Base-by-base conservation (phyloP, 2,113 vertebrate genomes). In the Coptodon rendalli region DNA sequence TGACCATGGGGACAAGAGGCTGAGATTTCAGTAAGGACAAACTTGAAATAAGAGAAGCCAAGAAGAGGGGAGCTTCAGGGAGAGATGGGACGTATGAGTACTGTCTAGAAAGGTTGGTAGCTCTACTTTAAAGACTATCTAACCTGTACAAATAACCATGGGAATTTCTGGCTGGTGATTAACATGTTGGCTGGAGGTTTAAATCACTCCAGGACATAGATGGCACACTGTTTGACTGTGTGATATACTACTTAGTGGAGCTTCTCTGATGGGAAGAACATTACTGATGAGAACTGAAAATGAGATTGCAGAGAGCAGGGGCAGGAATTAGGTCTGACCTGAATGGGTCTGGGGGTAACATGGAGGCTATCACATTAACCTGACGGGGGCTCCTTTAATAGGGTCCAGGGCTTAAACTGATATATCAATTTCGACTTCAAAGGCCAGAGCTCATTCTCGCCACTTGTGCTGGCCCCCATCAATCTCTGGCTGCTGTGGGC, bases 351-450 rank as follows among this genome's bases (percentile, higher is more conserved):
- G 87, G 86, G 94, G 95, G 94, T 95, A 95, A 96, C 94, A 91
- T 92, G 66, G 91, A 96, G 94, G 93, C 96, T 96, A 96, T 97
- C 95, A 92, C 96, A 96, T 96, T 97, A 96, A 96, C 96, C 96
- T 96, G 96, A 95, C 93, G 83, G 95, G 97, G 96, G 94, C 97
- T 97, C 96, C 97, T 96, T 96, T 96, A 98, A 98, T 97, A 98
- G 97, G 97, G 98, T 98, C 97, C 96, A 97, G 97, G 96, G 97
- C 96, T 98, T 98, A 98, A 95, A 97, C 95, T 96, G 97, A 98
- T 96, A 97, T 98, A 98, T 98, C 97, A 97, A 97, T 98, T 99
- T 98, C 97, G 95, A 98, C 98, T 99, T 99, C 98, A 99, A 99
- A 99, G 98, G 89, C 96, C 89, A 87, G 89, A 96, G 93, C 96